Percentiles rank a stretch among this genome's conserved stretches.
phyloP scores from a whole-genome alignment of 2,113 vertebrate species.

The Heloderma charlesbogerti region DNA sequence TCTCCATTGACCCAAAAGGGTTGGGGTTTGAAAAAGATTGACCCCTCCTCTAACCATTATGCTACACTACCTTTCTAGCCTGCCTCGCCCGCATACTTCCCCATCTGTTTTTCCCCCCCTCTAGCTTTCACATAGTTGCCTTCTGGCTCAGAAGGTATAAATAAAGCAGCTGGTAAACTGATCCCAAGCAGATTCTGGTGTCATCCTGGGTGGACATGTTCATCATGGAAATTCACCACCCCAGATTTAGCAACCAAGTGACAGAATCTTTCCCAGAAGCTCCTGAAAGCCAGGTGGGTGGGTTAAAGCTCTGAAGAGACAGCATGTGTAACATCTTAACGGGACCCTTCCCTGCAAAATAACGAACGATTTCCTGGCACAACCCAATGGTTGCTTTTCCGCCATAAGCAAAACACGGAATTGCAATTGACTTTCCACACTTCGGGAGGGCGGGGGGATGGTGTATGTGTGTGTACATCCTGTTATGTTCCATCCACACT shows the following conservation, averaged over 20 bases:
- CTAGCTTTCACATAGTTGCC: not conserved
- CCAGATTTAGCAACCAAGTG: slow-evolving; percentile 32
- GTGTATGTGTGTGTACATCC: not conserved
- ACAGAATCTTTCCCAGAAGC: not conserved
- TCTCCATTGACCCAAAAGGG: too few relatives aligned
- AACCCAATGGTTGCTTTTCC: not conserved
- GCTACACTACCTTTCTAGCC: not conserved
- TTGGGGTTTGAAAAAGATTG: too few relatives aligned
- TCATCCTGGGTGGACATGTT: not conserved
- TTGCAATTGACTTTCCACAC: not conserved
- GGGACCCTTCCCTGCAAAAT: not conserved
- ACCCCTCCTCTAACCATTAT: too few relatives aligned
- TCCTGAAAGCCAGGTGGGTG: not conserved
- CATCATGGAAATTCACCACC: slow-evolving; percentile 19
- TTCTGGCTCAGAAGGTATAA: slow-evolving; percentile 8
- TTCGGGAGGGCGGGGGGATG: not conserved
- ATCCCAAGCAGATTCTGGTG: slow-evolving; percentile 3
- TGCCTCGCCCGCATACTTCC: too few relatives aligned
- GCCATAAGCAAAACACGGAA: not conserved
- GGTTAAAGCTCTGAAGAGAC: not conserved
- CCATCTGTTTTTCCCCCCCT: not conserved
- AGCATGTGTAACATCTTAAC: not conserved
- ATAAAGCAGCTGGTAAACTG: slow-evolving; percentile 17
- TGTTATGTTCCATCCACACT: not conserved
- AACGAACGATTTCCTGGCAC: not conserved